Evolutionary conservation across 2,888 invertebrate genomes (phyloP), one percentile per base, ranked within the genome.

Genomic region (Epinotia ramella): DNA sequence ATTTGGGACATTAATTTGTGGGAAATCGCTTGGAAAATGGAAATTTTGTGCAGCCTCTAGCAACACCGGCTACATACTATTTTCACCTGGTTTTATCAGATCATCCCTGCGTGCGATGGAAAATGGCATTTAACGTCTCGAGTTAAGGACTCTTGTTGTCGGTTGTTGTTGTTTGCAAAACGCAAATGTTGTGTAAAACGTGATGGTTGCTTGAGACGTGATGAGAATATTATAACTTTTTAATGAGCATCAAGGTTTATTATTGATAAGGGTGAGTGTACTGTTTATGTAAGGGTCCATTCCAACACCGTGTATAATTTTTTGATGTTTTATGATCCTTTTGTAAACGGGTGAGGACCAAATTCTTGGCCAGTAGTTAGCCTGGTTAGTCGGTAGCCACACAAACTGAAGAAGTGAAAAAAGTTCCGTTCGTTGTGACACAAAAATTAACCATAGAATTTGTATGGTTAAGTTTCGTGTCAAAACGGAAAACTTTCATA

Each of bases 11-110:
- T 94, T 94, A 93, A 94, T 94, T 94, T 94, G 93, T 86, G 90
- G 91, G 87, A 93, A 94, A 93, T 94, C 92, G 92, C 83, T 91
- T 86, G 91, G 94, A 94, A 94, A 94, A 93, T 94, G 91, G 93
- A 93, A 94, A 94, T 92, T 94, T 93, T 93, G 92, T 93, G 93
- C 94, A 92, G 89, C 91, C 91, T 85, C 88, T 85, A 88, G 90
- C 89, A 87, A 86, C 88, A 84, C 88, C 84, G 88, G 89, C 89
- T 86, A 85, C 87, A 84, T 84, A 80, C 80, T 78, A 78, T 65
- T 73, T 87, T 84, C 89, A 86, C 81, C 83, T 64, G 28, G 73
- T 57, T 11, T 18, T n/a, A 18, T 28, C 87, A 85, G 79, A 77
- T 81, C 81, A 83, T 80, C 83, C 75, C 73, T 71, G 53, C 80